phyloP scores from a whole-genome alignment of 1,140 invertebrate species.

The Meloidogyne hapla region DNA sequence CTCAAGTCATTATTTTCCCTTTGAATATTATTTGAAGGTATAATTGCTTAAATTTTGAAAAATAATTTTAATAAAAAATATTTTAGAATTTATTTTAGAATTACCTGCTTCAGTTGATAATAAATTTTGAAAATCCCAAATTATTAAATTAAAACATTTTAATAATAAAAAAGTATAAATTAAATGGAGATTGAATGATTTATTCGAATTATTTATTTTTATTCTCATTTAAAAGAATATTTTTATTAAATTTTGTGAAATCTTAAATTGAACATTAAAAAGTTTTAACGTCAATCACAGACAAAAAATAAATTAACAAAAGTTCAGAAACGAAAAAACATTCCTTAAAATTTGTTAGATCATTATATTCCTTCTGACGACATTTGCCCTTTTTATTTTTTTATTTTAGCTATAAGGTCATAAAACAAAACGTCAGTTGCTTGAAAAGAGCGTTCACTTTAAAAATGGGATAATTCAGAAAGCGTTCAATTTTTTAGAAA shows the following conservation, averaged over 20 bases:
- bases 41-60: not conserved
- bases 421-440: not conserved
- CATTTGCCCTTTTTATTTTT: not conserved
- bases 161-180: not conserved
- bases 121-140: not conserved
- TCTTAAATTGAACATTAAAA: not conserved
- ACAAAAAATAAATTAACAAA: not conserved
- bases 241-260: too few relatives aligned
- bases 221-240: not conserved
- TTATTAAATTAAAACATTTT: slow-evolving; percentile 10
- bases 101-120: slow-evolving; percentile 1
- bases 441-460: not conserved
- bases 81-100: not conserved
- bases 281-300: not conserved
- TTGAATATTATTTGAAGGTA: not conserved
- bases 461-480: not conserved
- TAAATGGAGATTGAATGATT: not conserved
- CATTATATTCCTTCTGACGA: not conserved
- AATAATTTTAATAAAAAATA: not conserved
- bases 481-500: too few relatives aligned
- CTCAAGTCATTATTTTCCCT: not conserved
- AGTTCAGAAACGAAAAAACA: not conserved
- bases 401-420: not conserved
- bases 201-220: not conserved
- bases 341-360: not conserved